A percentile compares a stretch with the other conserved stretches of the same genome.
Evolutionary conservation across 1,140 invertebrate genomes (phyloP).

Genomic region (Brachionus angularis): DNA sequence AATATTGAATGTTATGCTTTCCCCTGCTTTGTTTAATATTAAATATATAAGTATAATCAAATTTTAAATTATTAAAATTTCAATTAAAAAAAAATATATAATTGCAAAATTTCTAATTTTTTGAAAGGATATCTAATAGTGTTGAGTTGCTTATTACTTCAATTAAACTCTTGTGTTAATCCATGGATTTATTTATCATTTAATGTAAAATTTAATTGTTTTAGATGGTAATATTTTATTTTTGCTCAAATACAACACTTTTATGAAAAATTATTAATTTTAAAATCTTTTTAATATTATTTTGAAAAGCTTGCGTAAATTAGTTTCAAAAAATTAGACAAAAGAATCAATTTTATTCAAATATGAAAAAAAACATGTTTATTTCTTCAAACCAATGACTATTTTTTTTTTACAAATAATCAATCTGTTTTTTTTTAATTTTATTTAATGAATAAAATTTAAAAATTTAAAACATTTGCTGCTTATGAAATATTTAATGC

Average conservation of each 20-base stretch:
- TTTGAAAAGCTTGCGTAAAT: no score
- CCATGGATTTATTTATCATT: slow-evolving; percentile 43
- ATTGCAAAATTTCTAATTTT: not conserved
- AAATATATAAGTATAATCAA: not conserved
- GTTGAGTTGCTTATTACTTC: slow-evolving; percentile 23
- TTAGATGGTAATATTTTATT: not conserved
- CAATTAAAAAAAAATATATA: not conserved
- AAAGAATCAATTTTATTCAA: no score
- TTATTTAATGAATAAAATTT: no score
- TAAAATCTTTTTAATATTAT: not conserved
- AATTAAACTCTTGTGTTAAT: slow-evolving; percentile 42
- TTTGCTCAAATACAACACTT: not conserved
- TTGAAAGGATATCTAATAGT: slow-evolving; percentile 32
- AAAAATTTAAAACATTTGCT: no score
- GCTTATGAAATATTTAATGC: no score
- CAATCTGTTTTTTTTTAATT: no score
- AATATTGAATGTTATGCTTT: slow-evolving; percentile 2
- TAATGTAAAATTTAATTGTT: slow-evolving; percentile 31
- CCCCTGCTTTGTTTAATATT: not conserved
- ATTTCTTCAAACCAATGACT: no score
- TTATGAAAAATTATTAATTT: slow-evolving; percentile 1
- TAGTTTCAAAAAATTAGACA: no score
- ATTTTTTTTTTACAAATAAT: no score
- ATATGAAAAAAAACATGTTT: no score
- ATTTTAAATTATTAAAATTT: slow-evolving; percentile 20